These are phyloP conservation scores for Megaleporinus macrocephalus DNA, from an alignment of 2,113 vertebrate genomes.

Conservation along the genomic window DNA sequence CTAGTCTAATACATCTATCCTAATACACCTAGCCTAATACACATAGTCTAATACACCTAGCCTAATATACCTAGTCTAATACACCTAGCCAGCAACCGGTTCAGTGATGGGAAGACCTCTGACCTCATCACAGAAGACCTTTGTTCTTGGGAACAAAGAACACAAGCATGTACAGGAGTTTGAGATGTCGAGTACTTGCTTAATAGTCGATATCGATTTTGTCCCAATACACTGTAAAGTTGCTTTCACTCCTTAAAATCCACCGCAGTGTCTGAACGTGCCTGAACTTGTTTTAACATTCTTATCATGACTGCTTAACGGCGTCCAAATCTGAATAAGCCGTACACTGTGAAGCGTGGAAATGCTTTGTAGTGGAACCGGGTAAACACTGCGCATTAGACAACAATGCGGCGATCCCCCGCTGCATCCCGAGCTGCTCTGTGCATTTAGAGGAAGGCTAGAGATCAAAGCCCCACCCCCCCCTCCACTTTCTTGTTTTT, in stretches of 20 bases:
- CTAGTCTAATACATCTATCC: too few species aligned
- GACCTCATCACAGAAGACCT: too few species aligned
- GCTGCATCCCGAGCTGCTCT: conserved; percentile 19
- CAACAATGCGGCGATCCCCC: conserved; percentile 11
- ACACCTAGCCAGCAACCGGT: too few species aligned
- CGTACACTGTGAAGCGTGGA: background rate
- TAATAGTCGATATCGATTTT: too few species aligned
- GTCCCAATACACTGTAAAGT: too few species aligned
- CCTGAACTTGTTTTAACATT: background rate
- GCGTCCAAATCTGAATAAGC: conserved; percentile 15
- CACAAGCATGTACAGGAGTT: too few species aligned
- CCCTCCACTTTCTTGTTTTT: background rate
- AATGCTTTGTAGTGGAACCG: conserved; percentile 8
- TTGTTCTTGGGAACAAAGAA: too few species aligned
- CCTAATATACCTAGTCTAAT: too few species aligned
- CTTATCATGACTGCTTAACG: background rate
- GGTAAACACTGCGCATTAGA: conserved; percentile 25
- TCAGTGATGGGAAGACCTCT: too few species aligned
- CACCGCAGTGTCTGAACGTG: background rate
- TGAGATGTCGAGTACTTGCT: too few species aligned
- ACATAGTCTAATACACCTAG: too few species aligned
- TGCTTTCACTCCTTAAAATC: background rate
- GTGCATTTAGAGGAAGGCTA: background rate
- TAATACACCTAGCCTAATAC: too few species aligned
- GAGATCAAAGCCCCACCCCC: conserved; percentile 34